Conservation (phyloP, 2,888 invertebrate genomes). For the Ichneumon xanthorius region DNA sequence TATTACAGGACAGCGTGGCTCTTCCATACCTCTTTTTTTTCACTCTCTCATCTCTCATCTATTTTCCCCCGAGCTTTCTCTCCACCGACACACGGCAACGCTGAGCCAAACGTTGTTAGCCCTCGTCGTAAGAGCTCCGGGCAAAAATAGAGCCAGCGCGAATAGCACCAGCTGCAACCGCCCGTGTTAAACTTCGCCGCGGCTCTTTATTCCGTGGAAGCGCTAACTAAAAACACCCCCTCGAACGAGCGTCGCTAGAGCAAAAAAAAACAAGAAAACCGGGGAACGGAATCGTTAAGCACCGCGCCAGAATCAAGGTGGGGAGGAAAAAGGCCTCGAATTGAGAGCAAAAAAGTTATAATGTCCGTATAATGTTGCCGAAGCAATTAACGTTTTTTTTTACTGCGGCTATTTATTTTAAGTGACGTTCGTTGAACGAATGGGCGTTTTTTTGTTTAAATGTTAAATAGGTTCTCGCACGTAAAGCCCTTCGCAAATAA, state of each 20-base stretch:
- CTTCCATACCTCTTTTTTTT: slow-evolving; percentile 6
- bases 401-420: neutral
- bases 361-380: neutral
- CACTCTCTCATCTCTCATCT: neutral
- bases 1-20: slow-evolving; percentile 1
- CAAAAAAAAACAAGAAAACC: neutral
- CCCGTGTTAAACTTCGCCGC: slow-evolving; percentile 21
- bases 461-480: neutral
- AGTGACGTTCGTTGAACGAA: neutral
- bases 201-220: slow-evolving; percentile 23
- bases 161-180: slow-evolving; percentile 7
- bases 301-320: neutral
- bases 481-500: neutral
- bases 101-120: slow-evolving; percentile 37
- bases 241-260: slow-evolving; percentile 12
- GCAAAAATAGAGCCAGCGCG: slow-evolving; percentile 37
- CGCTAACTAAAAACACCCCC: slow-evolving; percentile 5
- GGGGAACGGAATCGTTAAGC: neutral
- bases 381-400: neutral
- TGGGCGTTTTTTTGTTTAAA: neutral
- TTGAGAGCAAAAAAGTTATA: neutral
- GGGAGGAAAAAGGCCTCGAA: neutral
- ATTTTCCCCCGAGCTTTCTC: neutral
- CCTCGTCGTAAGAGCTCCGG: slow-evolving; percentile 32
- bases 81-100: neutral